Percentiles rank a stretch among this genome's conserved stretches.
Conservation (phyloP, 2,797 vertebrate species). For the Lepus oiostolus region DNA sequence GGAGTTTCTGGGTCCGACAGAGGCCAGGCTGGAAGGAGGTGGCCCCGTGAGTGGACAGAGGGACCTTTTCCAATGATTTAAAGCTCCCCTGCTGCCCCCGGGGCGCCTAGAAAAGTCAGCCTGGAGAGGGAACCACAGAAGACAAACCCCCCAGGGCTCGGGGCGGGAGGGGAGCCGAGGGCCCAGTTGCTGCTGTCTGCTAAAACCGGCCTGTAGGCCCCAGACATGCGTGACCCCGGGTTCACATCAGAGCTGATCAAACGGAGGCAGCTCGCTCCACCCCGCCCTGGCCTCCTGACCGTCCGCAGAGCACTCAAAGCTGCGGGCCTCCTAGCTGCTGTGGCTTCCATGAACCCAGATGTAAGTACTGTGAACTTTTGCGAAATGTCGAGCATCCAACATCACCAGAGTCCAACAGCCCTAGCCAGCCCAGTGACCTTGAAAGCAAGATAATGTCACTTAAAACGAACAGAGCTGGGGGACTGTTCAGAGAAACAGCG, state of each 20-base stretch:
- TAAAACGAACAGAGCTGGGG: background rate
- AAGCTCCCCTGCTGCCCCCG: slow-evolving; percentile 32
- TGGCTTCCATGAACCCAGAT: slow-evolving; percentile 86
- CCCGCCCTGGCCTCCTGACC: background rate
- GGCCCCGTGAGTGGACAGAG: background rate
- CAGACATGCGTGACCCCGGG: slow-evolving; percentile 65
- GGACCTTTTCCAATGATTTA: slow-evolving; percentile 55
- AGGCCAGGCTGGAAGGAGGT: background rate
- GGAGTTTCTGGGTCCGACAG: background rate
- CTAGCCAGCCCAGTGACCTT: slow-evolving; percentile 81
- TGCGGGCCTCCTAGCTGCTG: slow-evolving; percentile 76
- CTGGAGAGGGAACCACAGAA: background rate
- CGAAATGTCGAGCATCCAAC: slow-evolving; percentile 35
- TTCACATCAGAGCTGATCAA: slow-evolving; percentile 82
- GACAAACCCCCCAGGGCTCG: background rate
- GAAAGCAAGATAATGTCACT: slow-evolving; percentile 77
- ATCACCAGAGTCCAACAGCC: slow-evolving; percentile 72
- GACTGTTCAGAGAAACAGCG: background rate
- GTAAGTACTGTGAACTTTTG: slow-evolving; percentile 63
- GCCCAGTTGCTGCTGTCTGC: slow-evolving; percentile 65
- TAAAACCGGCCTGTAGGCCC: slow-evolving; percentile 7
- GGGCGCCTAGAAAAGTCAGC: slow-evolving; percentile 51
- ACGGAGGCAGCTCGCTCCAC: background rate
- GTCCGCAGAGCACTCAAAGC: slow-evolving; percentile 74
- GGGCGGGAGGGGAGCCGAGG: background rate